Evolutionary conservation across 2,888 invertebrate species (phyloP).

Genomic region (Diarsia mendica): DNA sequence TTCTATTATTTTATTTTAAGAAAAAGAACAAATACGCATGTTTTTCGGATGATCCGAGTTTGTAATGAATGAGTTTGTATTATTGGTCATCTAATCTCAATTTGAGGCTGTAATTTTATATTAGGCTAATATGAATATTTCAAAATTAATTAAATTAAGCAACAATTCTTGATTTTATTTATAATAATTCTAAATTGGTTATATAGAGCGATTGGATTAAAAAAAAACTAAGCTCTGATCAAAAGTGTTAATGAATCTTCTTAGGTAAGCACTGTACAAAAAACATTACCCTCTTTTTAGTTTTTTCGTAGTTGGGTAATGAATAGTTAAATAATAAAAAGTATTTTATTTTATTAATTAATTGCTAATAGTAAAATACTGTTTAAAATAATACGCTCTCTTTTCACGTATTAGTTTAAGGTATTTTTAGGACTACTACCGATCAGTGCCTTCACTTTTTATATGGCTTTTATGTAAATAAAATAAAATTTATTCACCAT

Average conservation of each 20-base stretch:
- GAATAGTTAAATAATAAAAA: background rate
- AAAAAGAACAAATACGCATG: background rate
- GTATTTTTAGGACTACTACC: conserved; percentile 24
- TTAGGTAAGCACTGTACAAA: conserved; percentile 8
- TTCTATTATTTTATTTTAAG: background rate
- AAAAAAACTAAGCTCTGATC: background rate
- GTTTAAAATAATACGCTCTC: conserved; percentile 33
- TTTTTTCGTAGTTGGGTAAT: background rate
- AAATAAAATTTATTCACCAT: background rate
- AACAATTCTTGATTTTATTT: background rate
- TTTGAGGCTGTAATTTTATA: conserved; percentile 32
- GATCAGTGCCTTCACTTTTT: conserved; percentile 55
- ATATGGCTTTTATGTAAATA: conserved; percentile 38
- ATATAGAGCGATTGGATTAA: background rate
- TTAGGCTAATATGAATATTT: background rate
- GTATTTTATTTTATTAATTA: too few species aligned
- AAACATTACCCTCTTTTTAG: background rate
- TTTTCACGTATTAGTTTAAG: conserved; percentile 18
- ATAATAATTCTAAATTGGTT: background rate
- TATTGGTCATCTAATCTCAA: conserved; percentile 10
- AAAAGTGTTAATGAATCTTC: background rate
- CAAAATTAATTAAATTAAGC: background rate
- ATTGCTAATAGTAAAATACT: background rate
- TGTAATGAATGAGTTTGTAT: too few species aligned
- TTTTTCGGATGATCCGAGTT: too few species aligned